phyloP scores from a whole-genome alignment of 2,113 vertebrate genomes.

The Equus quagga region DNA sequence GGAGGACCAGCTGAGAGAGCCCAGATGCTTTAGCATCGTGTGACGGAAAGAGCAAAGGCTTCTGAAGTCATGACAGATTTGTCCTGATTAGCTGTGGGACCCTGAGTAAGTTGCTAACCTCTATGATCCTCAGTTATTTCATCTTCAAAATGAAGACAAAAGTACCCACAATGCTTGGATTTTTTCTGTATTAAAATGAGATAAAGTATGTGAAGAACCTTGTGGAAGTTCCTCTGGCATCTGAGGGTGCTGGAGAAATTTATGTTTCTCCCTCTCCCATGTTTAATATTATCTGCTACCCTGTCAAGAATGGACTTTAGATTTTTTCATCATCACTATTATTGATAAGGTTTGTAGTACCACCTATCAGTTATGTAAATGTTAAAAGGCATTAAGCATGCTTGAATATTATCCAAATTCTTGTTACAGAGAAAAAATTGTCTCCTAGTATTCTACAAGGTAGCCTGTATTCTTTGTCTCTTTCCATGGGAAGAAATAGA shows the following conservation, averaged over 20 bases:
- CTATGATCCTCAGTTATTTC: background rate
- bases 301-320: background rate
- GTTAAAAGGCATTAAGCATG: background rate
- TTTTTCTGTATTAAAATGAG: background rate
- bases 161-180: background rate
- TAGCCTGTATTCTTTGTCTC: background rate
- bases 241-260: background rate
- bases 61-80: background rate
- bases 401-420: background rate
- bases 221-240: background rate
- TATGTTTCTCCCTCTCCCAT: background rate
- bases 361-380: background rate
- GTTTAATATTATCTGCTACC: background rate
- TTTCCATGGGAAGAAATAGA: background rate
- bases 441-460: background rate
- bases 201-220: background rate
- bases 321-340: background rate
- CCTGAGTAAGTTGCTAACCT: background rate
- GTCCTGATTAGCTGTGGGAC: background rate
- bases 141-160: constrained; percentile 3
- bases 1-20: background rate
- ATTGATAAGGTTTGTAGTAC: background rate
- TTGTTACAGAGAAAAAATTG: background rate
- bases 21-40: constrained; percentile 38
- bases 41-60: background rate